Conservation (phyloP, 2,888 invertebrate species). For the Cerastoderma edule region DNA sequence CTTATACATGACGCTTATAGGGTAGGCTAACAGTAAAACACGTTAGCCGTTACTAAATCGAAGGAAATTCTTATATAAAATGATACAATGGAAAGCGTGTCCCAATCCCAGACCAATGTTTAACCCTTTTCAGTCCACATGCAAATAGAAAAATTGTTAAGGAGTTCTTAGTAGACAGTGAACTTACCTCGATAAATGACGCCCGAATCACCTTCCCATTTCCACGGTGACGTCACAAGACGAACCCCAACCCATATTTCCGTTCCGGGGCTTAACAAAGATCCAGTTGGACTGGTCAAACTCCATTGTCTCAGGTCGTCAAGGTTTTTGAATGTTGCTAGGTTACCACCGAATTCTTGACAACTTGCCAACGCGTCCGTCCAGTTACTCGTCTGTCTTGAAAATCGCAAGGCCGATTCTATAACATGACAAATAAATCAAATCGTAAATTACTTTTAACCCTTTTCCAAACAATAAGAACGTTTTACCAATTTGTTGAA, state of each 20-base stretch:
- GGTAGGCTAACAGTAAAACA: too few species aligned
- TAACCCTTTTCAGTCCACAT: too few species aligned
- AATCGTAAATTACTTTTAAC: too few species aligned
- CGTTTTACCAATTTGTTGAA: too few species aligned
- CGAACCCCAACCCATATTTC: constrained; percentile 53
- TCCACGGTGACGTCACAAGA: constrained; percentile 28
- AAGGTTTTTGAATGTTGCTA: constrained; percentile 42
- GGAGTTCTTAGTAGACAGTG: too few species aligned
- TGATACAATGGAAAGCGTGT: too few species aligned
- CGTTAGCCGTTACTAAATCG: too few species aligned
- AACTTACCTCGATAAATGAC: constrained; percentile 19
- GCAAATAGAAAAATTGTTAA: too few species aligned
- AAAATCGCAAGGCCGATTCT: constrained; percentile 38
- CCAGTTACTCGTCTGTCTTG: constrained; percentile 45
- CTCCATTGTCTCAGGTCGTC: constrained; percentile 20
- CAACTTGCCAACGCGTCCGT: constrained; percentile 35
- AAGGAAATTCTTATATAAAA: too few species aligned
- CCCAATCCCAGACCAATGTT: too few species aligned
- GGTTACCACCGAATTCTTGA: constrained; percentile 40
- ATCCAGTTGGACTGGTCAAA: constrained; percentile 2
- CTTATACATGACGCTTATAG: too few species aligned
- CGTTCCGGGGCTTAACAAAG: constrained; percentile 7
- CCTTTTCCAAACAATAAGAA: too few species aligned
- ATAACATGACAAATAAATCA: constrained; percentile 6
- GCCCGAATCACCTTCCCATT: constrained; percentile 32